A percentile compares a stretch with the other conserved stretches of the same genome.
phyloP scores from a whole-genome alignment of 2,888 invertebrate species.

The Lasius platythorax region DNA sequence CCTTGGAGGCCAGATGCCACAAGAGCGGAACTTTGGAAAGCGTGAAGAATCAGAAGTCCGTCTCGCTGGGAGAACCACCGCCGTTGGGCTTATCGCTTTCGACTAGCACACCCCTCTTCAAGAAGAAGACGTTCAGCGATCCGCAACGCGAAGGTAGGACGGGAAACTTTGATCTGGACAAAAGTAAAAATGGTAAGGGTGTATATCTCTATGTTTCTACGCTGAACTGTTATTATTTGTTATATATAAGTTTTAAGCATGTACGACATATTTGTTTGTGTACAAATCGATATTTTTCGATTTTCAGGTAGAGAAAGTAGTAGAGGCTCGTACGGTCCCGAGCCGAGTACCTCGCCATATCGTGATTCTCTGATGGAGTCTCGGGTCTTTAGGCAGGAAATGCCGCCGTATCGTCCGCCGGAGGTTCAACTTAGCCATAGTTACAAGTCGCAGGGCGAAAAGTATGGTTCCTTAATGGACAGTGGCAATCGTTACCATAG shows the following conservation, averaged over 20 bases:
- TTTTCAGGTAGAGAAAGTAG: constrained; percentile 80
- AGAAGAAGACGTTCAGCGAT: constrained; percentile 86
- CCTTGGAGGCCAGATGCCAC: constrained; percentile 80
- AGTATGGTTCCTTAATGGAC: constrained; percentile 82
- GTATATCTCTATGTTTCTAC: background rate
- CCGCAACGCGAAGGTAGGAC: constrained; percentile 81
- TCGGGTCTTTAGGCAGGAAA: constrained; percentile 81
- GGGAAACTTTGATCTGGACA: constrained; percentile 79
- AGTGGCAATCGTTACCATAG: constrained; percentile 80
- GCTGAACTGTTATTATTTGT: background rate
- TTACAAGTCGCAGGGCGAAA: constrained; percentile 81
- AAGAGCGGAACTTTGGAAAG: constrained; percentile 83
- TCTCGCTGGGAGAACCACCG: constrained; percentile 85
- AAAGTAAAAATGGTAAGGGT: constrained; percentile 80
- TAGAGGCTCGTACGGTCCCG: constrained; percentile 81
- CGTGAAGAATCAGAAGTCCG: constrained; percentile 82
- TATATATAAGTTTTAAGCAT: background rate
- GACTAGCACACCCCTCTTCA: constrained; percentile 90
- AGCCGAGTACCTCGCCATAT: constrained; percentile 83
- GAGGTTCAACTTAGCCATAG: constrained; percentile 80
- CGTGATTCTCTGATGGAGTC: constrained; percentile 82
- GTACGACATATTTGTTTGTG: background rate
- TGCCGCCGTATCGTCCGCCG: constrained; percentile 82
- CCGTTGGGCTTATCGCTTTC: constrained; percentile 87
- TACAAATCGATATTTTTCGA: background rate